These are phyloP conservation scores for Macrostomum lignano DNA, from an alignment of 1,140 invertebrate genomes.

Conservation along the genomic window DNA sequence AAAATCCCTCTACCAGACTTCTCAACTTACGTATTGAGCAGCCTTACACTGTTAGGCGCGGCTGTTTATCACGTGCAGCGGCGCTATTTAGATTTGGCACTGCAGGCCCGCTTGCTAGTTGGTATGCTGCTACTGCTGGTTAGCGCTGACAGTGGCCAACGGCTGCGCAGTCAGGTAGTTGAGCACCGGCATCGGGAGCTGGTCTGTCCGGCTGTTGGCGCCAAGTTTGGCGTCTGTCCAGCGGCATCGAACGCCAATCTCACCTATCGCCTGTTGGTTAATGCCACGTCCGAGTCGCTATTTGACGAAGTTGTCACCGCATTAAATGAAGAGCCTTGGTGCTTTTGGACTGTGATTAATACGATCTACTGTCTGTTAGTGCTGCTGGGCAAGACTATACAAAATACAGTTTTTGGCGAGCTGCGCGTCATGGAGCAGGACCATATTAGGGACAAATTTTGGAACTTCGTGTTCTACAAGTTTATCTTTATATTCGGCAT, in stretches of 20 bases:
- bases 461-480: slow-evolving; percentile 77
- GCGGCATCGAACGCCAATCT: background rate
- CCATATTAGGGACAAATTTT: slow-evolving; percentile 44
- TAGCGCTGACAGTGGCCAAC: no score
- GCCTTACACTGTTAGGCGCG: no score
- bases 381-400: slow-evolving; percentile 43
- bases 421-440: slow-evolving; percentile 50
- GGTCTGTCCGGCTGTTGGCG: no score
- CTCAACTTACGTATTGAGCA: slow-evolving; percentile 5
- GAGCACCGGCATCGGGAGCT: no score
- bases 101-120: no score
- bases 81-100: no score
- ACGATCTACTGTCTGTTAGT: slow-evolving; percentile 55
- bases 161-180: no score
- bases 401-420: slow-evolving; percentile 52
- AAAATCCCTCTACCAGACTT: slow-evolving; percentile 4
- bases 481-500: slow-evolving; percentile 78
- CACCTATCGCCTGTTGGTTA: background rate
- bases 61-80: no score
- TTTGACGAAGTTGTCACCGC: background rate
- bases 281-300: background rate
- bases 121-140: no score
- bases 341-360: slow-evolving; percentile 36
- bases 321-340: slow-evolving; percentile 3
- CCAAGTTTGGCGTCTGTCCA: no score